phyloP scores from a whole-genome alignment of 2,888 invertebrate genomes.

The Branchellion lobata region DNA sequence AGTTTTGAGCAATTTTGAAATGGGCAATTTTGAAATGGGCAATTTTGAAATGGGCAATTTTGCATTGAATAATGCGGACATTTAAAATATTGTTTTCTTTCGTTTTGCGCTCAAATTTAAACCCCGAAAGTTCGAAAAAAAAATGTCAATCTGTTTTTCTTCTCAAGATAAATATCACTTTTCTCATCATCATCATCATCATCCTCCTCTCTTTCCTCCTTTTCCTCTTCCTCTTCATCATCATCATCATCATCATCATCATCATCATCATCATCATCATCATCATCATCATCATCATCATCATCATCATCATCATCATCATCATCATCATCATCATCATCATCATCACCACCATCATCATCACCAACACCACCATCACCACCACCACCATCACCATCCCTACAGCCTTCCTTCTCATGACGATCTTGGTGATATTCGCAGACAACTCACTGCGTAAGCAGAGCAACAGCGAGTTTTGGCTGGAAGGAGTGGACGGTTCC shows the following conservation, averaged over 20 bases:
- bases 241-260: slow-evolving; percentile 1
- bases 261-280: not conserved
- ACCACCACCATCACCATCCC: too few relatives aligned
- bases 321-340: slow-evolving; percentile 52
- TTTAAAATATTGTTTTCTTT: too few relatives aligned
- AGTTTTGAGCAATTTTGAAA: too few relatives aligned
- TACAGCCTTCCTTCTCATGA: slow-evolving; percentile 53
- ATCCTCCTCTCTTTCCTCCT: too few relatives aligned
- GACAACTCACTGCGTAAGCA: slow-evolving; percentile 53
- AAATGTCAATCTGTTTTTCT: too few relatives aligned
- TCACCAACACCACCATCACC: too few relatives aligned
- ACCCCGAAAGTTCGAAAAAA: too few relatives aligned
- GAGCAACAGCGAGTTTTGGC: slow-evolving; percentile 53
- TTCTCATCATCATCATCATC: not conserved
- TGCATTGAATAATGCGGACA: too few relatives aligned
- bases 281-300: slow-evolving; percentile 14
- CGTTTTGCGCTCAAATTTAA: too few relatives aligned
- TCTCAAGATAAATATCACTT: slow-evolving; percentile 14
- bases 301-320: slow-evolving; percentile 42
- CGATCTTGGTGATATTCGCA: slow-evolving; percentile 52
- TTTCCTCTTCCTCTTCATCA: not conserved
- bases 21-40: too few relatives aligned
- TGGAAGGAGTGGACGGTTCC: slow-evolving; percentile 50
- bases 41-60: too few relatives aligned
- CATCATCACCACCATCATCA: slow-evolving; percentile 51